Conservation (phyloP, 2,113 vertebrate species). For the Trogon surrucura region DNA sequence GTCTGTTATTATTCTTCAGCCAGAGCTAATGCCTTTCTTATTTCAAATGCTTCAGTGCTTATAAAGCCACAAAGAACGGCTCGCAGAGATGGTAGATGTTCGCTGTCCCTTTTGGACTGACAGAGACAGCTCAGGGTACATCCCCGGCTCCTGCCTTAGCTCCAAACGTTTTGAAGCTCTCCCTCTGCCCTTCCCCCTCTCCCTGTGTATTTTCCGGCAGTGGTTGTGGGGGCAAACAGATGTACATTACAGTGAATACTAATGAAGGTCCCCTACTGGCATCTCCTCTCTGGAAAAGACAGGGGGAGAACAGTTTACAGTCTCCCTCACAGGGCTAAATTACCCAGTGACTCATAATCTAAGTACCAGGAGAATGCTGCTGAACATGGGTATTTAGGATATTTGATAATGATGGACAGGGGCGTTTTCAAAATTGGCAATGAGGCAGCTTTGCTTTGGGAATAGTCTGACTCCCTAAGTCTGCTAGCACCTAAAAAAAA, state of each 20-base stretch:
- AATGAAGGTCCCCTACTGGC: conserved; percentile 72
- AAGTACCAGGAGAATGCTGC: conserved; percentile 17
- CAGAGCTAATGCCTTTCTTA: background rate
- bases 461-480: background rate
- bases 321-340: conserved; percentile 35
- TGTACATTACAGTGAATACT: conserved; percentile 73
- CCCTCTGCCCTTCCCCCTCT: conserved; percentile 46
- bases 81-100: background rate
- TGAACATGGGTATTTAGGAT: background rate
- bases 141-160: background rate
- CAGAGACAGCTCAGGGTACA: background rate
- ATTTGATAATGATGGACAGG: conserved; percentile 37
- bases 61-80: conserved; percentile 3
- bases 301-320: conserved; percentile 17
- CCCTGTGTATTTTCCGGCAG: conserved; percentile 26
- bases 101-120: conserved; percentile 36
- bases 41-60: conserved; percentile 25
- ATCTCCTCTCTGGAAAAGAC: conserved; percentile 50
- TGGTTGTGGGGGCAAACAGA: conserved; percentile 68
- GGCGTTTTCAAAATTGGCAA: background rate
- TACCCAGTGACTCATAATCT: conserved; percentile 58
- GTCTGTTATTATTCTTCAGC: background rate
- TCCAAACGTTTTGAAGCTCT: background rate
- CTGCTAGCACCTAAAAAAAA: background rate
- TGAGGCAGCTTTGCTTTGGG: background rate